Base-by-base conservation (phyloP, 2,888 invertebrate genomes). In the Cheilosia vulpina region DNA sequence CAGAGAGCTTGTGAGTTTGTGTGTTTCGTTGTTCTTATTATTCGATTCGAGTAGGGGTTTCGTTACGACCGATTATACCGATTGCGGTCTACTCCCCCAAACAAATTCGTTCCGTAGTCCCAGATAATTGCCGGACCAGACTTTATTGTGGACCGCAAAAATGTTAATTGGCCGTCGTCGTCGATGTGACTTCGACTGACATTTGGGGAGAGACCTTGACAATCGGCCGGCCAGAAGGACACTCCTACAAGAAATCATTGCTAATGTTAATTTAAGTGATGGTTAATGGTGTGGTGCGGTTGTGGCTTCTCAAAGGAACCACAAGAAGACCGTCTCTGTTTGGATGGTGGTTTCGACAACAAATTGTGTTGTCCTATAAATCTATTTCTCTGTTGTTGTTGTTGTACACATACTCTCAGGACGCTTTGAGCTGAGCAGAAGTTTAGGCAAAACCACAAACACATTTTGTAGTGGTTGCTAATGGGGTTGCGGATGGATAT, bases 221-320 rank as follows among this genome's bases (percentile, higher is more conserved):
- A 73, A 83, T 78, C 78, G 57, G 62, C 68, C 78, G 78, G 62
- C 55, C 47, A 13, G 71, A 34, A 50, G 43, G 58, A 27, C 71
- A 31, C 17, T 45, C n/a, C 50, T 13, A 7, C 38, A 41, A 58
- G 75, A 84, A 84, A 84, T 80, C 84, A 72, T 80, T 80, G 84
- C 75, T 76, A 75, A 75, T 75, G 58, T 75, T 80, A 80, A 75
- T 55, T 84, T 75, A 75, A 84, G 69, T 84, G 79, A 69, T 73
- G 69, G 75, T 75, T 84, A 66, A 84, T 80, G 60, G 83, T 83
- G 78, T 62, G 83, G 83, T 83, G 38, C 19, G 34, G 53, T 71
- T 73, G 83, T 72, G 84, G 84, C 43, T 71, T 47, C 55, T 80
- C 69, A 80, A 79, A 80, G 65, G 63, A 69, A 75, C 84, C 79